These are phyloP conservation scores for Drosophila formosana DNA, from an alignment of 2,888 invertebrate species.

Conservation along the genomic window DNA sequence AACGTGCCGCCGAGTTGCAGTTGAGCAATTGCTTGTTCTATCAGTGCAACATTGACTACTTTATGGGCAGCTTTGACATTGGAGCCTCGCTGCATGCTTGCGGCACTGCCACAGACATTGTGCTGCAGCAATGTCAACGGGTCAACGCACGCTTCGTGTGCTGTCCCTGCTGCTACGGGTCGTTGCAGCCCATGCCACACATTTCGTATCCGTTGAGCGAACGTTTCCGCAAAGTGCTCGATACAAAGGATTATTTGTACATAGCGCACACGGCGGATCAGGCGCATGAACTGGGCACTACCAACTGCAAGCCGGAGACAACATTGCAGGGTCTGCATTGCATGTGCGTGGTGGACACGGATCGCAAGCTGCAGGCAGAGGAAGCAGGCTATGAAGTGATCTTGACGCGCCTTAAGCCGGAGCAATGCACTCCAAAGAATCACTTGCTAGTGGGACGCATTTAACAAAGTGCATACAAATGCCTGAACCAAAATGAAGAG, in stretches of 20 bases:
- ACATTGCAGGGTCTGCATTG: conserved; percentile 91
- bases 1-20: conserved; percentile 88
- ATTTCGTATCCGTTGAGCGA: conserved; percentile 93
- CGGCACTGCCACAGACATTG: conserved; percentile 97
- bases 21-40: conserved; percentile 91
- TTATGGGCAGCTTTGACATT: conserved; percentile 92
- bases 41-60: conserved; percentile 97
- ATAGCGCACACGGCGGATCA: conserved; percentile 97
- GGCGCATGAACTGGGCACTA: conserved; percentile 88
- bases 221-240: conserved; percentile 85
- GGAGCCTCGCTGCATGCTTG: conserved; percentile 97
- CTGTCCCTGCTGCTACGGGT: conserved; percentile 98
- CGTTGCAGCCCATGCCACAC: conserved; percentile 91
- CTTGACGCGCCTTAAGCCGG: conserved; percentile 91
- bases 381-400: conserved; percentile 91
- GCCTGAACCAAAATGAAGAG: conserved; percentile 30
- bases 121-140: conserved; percentile 92
- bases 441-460: conserved; percentile 82
- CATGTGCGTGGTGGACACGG: conserved; percentile 95
- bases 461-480: conserved; percentile 33
- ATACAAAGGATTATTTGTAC: conserved; percentile 88
- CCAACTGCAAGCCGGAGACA: conserved; percentile 83
- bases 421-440: conserved; percentile 96
- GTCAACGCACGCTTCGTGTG: conserved; percentile 93
- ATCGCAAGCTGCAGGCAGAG: conserved; percentile 91